phyloP scores from a whole-genome alignment of 2,113 vertebrate genomes.

The Bujurquina vittata region DNA sequence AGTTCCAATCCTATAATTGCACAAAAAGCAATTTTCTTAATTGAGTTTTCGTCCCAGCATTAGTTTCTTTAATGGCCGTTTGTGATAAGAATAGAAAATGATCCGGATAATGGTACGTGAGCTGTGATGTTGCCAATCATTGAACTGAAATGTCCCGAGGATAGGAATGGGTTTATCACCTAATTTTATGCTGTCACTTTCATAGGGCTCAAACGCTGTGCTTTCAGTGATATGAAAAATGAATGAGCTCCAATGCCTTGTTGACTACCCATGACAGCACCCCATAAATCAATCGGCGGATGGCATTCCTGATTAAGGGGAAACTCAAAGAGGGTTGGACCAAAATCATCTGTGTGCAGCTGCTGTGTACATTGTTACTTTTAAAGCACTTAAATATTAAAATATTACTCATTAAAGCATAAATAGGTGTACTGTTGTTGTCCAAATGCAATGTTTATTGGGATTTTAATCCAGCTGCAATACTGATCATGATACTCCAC shows the following conservation, averaged over 20 bases:
- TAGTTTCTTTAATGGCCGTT: not conserved
- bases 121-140: slow-evolving; percentile 33
- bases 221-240: slow-evolving; percentile 52
- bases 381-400: not conserved
- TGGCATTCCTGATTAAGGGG: slow-evolving; percentile 17
- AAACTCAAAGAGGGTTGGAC: not conserved
- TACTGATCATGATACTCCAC: too few relatives aligned
- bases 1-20: not conserved
- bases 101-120: not conserved
- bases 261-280: slow-evolving; percentile 47
- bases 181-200: slow-evolving; percentile 46
- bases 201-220: slow-evolving; percentile 23
- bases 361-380: not conserved
- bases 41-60: not conserved
- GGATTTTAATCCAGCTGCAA: not conserved
- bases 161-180: slow-evolving; percentile 44
- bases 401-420: not conserved
- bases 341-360: not conserved
- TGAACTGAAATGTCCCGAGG: slow-evolving; percentile 33
- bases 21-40: not conserved
- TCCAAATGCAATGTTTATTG: rapidly evolving
- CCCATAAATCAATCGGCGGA: slow-evolving; percentile 64
- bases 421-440: not conserved
- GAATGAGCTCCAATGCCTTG: slow-evolving; percentile 40
- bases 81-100: not conserved